These are phyloP conservation scores for Macrosiphum euphorbiae DNA, from an alignment of 2,888 invertebrate species.

Conservation along the genomic window DNA sequence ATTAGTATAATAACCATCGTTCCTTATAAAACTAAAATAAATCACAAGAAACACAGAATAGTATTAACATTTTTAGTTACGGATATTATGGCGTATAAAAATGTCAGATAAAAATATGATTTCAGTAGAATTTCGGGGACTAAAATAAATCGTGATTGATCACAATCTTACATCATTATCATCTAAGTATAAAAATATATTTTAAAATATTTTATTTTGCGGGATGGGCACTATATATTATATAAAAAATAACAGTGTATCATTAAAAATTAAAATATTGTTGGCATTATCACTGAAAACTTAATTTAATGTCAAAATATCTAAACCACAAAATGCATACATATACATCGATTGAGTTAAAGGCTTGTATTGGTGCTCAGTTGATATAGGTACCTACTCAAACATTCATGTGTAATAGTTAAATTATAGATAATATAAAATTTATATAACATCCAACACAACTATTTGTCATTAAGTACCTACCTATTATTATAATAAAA, in stretches of 20 bases:
- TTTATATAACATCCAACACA: background rate
- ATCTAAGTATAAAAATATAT: background rate
- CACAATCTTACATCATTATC: background rate
- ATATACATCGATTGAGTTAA: too few relatives aligned
- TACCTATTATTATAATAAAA: background rate
- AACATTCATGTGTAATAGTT: background rate
- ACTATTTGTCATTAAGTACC: background rate
- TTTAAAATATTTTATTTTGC: background rate
- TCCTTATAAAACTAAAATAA: background rate
- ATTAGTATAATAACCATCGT: background rate
- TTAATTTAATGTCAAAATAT: background rate
- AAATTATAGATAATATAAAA: background rate
- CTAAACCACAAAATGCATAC: background rate
- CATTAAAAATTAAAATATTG: background rate
- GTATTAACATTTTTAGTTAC: background rate
- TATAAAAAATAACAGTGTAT: background rate
- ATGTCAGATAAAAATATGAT: background rate
- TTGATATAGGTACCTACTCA: background rate
- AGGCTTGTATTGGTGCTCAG: background rate
- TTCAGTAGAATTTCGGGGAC: background rate
- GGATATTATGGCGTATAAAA: background rate
- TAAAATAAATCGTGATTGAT: slow-evolving; percentile 15
- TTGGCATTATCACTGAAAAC: background rate
- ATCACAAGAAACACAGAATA: background rate
- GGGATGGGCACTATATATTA: background rate